phyloP scores from a whole-genome alignment of 2,888 invertebrate genomes.

The Blomia tropicalis region DNA sequence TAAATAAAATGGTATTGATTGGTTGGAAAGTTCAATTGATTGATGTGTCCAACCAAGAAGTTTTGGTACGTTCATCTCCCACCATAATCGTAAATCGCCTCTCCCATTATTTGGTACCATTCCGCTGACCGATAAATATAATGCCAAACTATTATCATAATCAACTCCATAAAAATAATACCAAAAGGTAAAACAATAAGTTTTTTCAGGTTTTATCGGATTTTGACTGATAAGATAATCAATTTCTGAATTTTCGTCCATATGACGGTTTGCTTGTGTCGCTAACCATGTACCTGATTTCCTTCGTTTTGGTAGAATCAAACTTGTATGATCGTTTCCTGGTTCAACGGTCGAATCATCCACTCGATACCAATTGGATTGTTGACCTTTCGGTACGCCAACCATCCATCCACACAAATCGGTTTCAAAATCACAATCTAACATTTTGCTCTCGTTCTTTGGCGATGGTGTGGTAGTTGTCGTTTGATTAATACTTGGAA shows the following conservation, averaged over 20 bases:
- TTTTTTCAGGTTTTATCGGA: not conserved
- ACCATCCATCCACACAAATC: conserved; percentile 28
- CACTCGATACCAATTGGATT: not conserved
- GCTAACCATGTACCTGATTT: conserved; percentile 7
- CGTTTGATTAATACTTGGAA: not conserved
- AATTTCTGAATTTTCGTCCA: not conserved
- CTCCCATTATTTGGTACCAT: not conserved
- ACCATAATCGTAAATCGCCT: not conserved
- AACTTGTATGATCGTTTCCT: conserved; percentile 12
- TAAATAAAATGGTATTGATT: not conserved
- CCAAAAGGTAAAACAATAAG: conserved; percentile 18
- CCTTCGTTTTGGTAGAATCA: not conserved
- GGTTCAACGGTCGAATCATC: not conserved
- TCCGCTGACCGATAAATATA: not conserved
- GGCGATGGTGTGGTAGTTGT: not conserved
- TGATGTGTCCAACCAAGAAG: not conserved
- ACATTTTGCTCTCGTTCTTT: not conserved
- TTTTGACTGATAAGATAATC: not conserved
- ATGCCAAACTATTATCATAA: not conserved
- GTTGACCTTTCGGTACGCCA: too few species aligned
- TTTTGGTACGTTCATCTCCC: not conserved
- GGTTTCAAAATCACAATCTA: conserved; percentile 26
- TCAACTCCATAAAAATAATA: conserved; percentile 14
- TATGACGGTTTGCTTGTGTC: conserved; percentile 11
- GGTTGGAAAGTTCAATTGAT: not conserved